Conservation (phyloP, 2,888 invertebrate genomes). For the Auanema freiburgensis region DNA sequence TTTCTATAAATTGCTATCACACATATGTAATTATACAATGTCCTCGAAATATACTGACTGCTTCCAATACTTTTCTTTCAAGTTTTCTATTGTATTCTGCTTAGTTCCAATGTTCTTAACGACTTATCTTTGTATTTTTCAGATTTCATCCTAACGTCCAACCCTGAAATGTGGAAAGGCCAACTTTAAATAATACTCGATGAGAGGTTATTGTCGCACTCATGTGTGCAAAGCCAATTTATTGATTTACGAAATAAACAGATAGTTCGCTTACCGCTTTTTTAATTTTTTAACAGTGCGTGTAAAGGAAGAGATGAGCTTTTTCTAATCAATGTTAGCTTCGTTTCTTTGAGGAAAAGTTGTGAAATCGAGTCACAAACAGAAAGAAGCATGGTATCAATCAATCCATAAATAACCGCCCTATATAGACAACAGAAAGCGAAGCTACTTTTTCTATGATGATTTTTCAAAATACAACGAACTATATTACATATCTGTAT, state of each 20-base stretch:
- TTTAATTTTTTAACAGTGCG: background rate
- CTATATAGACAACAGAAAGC: background rate
- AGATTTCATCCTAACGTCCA: too few species aligned
- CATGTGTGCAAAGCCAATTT: too few species aligned
- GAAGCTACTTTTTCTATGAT: too few species aligned
- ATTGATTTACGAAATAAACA: background rate
- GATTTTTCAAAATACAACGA: too few species aligned
- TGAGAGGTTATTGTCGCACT: background rate
- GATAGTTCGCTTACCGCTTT: background rate
- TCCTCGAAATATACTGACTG: too few species aligned
- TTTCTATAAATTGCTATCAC: background rate
- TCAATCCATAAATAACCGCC: background rate
- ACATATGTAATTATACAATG: too few species aligned
- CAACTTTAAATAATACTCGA: background rate
- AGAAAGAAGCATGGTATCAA: background rate
- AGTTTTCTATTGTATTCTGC: background rate
- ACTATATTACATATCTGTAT: too few species aligned
- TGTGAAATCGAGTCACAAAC: background rate
- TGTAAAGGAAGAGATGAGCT: background rate
- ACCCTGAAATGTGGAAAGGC: background rate
- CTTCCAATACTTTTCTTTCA: background rate
- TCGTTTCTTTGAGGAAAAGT: background rate
- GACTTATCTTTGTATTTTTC: background rate
- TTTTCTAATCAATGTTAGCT: background rate
- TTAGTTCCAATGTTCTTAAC: background rate